Evolutionary conservation across 2,888 invertebrate genomes (phyloP).

Genomic region (Amiota mariae): DNA sequence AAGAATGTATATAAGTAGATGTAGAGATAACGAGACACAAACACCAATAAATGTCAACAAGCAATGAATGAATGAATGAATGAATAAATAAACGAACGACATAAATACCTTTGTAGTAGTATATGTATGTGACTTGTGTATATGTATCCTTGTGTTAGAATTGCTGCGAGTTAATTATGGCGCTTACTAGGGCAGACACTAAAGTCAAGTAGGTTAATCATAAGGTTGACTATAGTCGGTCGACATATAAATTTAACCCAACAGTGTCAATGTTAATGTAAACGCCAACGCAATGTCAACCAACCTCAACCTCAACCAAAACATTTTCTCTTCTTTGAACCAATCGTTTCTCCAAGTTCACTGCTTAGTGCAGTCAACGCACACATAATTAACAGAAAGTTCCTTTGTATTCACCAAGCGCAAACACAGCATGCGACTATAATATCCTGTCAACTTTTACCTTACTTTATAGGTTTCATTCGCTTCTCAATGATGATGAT

Average conservation of each 20-base stretch:
- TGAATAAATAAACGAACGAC: neutral
- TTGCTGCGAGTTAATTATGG: too few relatives aligned
- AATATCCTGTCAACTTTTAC: too few relatives aligned
- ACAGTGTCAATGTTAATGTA: neutral
- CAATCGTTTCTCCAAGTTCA: neutral
- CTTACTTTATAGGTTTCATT: too few relatives aligned
- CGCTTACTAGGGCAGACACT: neutral
- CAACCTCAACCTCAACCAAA: neutral
- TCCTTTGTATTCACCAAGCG: neutral
- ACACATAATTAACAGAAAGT: constrained; percentile 12
- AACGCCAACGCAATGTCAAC: neutral
- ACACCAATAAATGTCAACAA: constrained; percentile 1
- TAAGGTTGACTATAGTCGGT: neutral
- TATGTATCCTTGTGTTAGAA: neutral
- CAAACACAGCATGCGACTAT: too few relatives aligned
- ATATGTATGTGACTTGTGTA: neutral
- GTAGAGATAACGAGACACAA: neutral
- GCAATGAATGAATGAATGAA: neutral
- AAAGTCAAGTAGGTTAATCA: neutral
- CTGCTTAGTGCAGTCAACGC: neutral
- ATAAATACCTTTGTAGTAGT: neutral
- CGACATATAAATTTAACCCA: neutral
- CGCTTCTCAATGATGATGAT: too few relatives aligned
- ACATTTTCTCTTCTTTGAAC: neutral
- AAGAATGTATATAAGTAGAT: too few relatives aligned